Percentiles rank a stretch among this genome's conserved stretches.
Evolutionary conservation across 2,113 vertebrate genomes (phyloP).

Genomic region (Cavia aperea): DNA sequence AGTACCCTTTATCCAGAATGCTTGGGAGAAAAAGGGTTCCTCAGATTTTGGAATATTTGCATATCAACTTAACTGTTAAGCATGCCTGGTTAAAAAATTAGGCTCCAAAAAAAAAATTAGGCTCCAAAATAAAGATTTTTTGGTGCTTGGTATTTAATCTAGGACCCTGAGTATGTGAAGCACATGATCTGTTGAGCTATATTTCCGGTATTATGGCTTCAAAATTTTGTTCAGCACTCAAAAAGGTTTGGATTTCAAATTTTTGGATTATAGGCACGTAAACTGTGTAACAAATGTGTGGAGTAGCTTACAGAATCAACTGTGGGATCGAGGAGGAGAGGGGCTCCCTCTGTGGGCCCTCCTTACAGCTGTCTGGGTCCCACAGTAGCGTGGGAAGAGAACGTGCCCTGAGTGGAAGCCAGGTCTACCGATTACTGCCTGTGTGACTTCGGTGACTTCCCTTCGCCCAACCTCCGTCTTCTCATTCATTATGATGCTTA

Average conservation of each 20-base stretch:
- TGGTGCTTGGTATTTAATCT: too few species aligned
- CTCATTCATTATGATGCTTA: background rate
- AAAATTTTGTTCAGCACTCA: background rate
- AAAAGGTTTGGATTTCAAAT: background rate
- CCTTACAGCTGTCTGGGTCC: background rate
- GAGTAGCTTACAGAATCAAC: background rate
- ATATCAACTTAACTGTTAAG: background rate
- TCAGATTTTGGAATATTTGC: background rate
- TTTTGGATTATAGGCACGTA: background rate
- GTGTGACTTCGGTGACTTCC: background rate
- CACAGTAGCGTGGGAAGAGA: background rate
- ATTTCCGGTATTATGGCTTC: background rate
- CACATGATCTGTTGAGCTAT: background rate
- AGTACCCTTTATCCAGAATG: background rate
- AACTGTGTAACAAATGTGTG: background rate
- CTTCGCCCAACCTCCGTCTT: background rate
- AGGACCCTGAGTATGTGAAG: background rate
- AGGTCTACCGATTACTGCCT: too few species aligned
- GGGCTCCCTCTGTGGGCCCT: fast-evolving
- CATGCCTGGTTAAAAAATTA: background rate
- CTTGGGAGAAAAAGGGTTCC: background rate
- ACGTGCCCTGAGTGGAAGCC: background rate
- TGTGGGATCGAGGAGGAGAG: background rate
- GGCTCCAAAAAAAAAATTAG: background rate
- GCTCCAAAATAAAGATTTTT: background rate